Evolutionary conservation across 1,140 invertebrate species (phyloP), one percentile per base, ranked within the genome.

Genomic region (Drosophila rhopaloa): DNA sequence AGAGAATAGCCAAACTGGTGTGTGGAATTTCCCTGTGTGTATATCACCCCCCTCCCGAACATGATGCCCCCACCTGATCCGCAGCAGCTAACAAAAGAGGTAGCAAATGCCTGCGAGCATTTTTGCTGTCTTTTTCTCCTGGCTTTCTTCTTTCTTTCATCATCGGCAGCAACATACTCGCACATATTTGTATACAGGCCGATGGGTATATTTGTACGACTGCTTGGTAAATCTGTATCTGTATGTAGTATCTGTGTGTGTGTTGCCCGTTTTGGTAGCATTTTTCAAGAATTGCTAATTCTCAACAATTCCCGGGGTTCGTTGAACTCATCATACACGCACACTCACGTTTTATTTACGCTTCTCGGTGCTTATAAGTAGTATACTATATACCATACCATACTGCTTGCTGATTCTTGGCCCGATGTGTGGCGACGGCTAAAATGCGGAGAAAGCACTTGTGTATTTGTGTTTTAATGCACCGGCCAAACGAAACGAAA

Each of bases 201-300:
- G 16, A 53, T 62, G 62, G 27, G 38, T 70, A 43, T 65, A 38
- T 68, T 56, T 56, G 66, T 56, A 38, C 48, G 40, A 66, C 65
- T 56, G 62, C 59, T 60, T 32, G 59, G 44, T 54, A n/a, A 38
- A 47, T 48, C 14, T 78, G 38, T 80, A 47, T 59, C 19, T 78
- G 50, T 61, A 32, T 32, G 29, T 32, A 7, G 61, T 73, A 47
- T 29, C 19, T 47, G 46, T 48, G 48, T 75, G 27, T 82, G 60
- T 63, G 83, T 77, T 89, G 72, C 83, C 84, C 80, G 84, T 84
- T 88, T 88, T 88, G 84, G 83, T 88, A 88, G 86, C 84, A 89
- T 89, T 89, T 86, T 88, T 88, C 83, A 89, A 88, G 83, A 88
- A 88, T 88, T 88, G 83, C 83, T 88, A 88, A 88, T 88, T 88